Base-by-base conservation (phyloP, 1,140 invertebrate genomes). In the Apocrypta bakeri region DNA sequence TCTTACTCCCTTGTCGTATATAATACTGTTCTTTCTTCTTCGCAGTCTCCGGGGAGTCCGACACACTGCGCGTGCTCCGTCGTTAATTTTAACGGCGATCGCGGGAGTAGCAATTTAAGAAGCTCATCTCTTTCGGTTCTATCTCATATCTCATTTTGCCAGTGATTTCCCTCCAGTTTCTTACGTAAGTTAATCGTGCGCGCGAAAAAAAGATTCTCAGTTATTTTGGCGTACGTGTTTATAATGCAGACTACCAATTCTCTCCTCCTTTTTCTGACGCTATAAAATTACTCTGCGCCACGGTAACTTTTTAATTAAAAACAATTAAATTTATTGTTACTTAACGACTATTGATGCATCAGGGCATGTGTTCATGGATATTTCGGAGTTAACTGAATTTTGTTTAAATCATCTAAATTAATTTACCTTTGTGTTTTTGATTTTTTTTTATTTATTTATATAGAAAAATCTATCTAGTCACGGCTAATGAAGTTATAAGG, bases 1-100 rank as follows among this genome's bases (percentile, higher is more conserved):
- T 86, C 87, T 87, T 86, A 87, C 88, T 89, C 87, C 90, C 85
- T 88, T 87, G 87, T 87, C 84, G 86, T 85, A 81, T 86, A 84
- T 87, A 79, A 69, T 71, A 29, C 75, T 73, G 37, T 24, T 42
- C 24, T 79, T 69, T 66, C 27, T 66, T 66, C 82, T 85, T 1
- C 29, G 2, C 14, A 80, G 84, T 88, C 88, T 87, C 87, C 84
- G 83, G 86, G 86, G 87, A 89, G 84, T 85, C 69, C 64, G 63
- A 69, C 76, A 56, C 48, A 42, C 40, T 14, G 40, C 40, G 17
- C 48, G 83, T 82, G 86, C 48, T 84, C 84, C 88, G 86, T 89
- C 88, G 86, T 89, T 89, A 89, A 82, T 88, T 88, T 89, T 86
- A 85, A 77, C 17, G 9, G 4, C 31, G 66, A 64, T 68, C 63